phyloP scores from a whole-genome alignment of 2,888 invertebrate species.

The Idaea aversata region DNA sequence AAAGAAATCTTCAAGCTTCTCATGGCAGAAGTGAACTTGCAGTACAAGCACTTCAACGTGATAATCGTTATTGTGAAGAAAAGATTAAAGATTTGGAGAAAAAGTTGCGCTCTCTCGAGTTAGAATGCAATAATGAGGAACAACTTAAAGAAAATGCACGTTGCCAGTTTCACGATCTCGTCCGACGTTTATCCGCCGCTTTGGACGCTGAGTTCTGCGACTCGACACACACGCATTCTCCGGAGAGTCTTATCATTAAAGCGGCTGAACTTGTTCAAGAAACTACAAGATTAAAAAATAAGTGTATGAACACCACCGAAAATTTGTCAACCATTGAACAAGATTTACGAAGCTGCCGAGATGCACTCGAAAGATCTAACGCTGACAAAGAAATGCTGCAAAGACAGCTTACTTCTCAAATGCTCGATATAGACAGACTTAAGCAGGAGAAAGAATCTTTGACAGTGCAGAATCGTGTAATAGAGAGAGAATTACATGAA shows the following conservation, averaged over 20 bases:
- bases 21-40: slow-evolving; percentile 85
- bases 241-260: slow-evolving; percentile 87
- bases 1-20: slow-evolving; percentile 82
- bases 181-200: slow-evolving; percentile 86
- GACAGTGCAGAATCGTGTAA: slow-evolving; percentile 85
- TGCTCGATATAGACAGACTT: slow-evolving; percentile 85
- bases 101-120: slow-evolving; percentile 86
- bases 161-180: slow-evolving; percentile 84
- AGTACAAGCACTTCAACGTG: slow-evolving; percentile 87
- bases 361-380: slow-evolving; percentile 82
- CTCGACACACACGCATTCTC: slow-evolving; percentile 81
- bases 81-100: slow-evolving; percentile 88
- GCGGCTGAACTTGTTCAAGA: slow-evolving; percentile 89
- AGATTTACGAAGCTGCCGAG: slow-evolving; percentile 84
- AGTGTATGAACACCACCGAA: slow-evolving; percentile 80
- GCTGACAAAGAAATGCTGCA: slow-evolving; percentile 88
- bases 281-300: slow-evolving; percentile 82
- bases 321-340: slow-evolving; percentile 82
- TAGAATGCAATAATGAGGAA: slow-evolving; percentile 86
- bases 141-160: slow-evolving; percentile 87
- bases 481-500: slow-evolving; percentile 87
- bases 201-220: slow-evolving; percentile 86
- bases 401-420: slow-evolving; percentile 85
- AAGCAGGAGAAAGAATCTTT: slow-evolving; percentile 89
- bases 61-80: slow-evolving; percentile 86